phyloP scores from a whole-genome alignment of 2,797 vertebrate genomes.

The Cirrhinus molitorella region DNA sequence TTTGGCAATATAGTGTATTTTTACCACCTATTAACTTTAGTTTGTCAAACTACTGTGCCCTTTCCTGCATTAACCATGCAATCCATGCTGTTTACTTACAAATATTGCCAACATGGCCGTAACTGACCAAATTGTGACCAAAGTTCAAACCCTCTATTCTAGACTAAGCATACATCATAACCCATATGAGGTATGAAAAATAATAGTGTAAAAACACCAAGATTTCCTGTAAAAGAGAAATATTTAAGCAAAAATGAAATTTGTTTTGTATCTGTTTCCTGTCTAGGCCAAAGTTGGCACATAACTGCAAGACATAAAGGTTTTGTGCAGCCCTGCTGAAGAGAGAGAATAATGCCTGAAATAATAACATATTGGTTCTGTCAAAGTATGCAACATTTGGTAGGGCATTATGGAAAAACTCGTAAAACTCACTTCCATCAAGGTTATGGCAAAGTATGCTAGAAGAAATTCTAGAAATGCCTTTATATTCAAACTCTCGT shows the following conservation, averaged over 20 bases:
- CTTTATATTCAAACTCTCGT: constrained; percentile 21
- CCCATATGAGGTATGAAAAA: constrained; percentile 23
- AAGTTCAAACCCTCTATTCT: not conserved
- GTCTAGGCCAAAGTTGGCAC: not conserved
- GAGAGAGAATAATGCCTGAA: constrained; percentile 22
- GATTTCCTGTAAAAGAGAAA: not conserved
- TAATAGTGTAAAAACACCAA: constrained; percentile 1
- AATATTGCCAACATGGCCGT: too few relatives aligned
- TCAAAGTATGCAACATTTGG: constrained; percentile 51
- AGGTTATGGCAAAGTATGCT: constrained; percentile 38
- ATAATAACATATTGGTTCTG: constrained; percentile 51
- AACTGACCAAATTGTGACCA: too few relatives aligned
- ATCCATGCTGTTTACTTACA: too few relatives aligned
- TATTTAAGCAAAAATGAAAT: not conserved
- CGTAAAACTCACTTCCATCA: constrained; percentile 48
- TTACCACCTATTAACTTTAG: too few relatives aligned
- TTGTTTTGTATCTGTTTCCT: not conserved
- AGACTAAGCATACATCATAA: constrained; percentile 2
- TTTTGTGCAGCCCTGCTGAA: not conserved
- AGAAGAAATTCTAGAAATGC: constrained; percentile 35
- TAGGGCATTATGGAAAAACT: constrained; percentile 44
- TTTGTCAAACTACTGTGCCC: too few relatives aligned
- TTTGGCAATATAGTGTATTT: too few relatives aligned
- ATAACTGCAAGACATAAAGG: not conserved
- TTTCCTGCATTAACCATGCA: too few relatives aligned